Base-by-base conservation (phyloP, 1,140 invertebrate species). In the Apis florea region DNA sequence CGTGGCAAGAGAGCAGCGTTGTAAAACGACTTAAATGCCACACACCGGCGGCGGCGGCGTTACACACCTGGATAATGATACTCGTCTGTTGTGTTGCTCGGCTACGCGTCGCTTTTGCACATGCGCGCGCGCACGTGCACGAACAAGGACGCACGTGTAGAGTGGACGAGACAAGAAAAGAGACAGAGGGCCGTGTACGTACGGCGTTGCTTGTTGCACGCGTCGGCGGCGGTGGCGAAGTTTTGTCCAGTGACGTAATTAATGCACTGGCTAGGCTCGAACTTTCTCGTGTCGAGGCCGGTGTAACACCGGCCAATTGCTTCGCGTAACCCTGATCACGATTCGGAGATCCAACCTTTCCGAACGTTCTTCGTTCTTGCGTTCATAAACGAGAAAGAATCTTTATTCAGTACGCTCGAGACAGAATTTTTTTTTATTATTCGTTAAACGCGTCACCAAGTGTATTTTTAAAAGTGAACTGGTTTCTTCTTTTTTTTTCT, bases 1-100 rank as follows among this genome's bases (percentile, higher is more conserved):
- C 81, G 59, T 40, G 26, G 83, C 68, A 31, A 71, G 51, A 40
- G 21, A 76, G 81, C 76, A 68, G 24, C 86, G 67, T 82, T 85
- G 67, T 87, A 80, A 88, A 88, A 83, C 87, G 79, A 83, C 85
- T 88, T 77, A 88, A 88, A 88, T 88, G 83, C 87, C 87, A 88
- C 49, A 75, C 76, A 75, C 53, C 59, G 24, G 24, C 61, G 64
- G 61, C 66, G n/a, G n/a, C n/a, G 85, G 67, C 58, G 82, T 78
- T 82, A 87, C 85, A 83, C 85, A 88, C 86, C 86, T 87, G 85
- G 85, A 81, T 79, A 83, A 70, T 58, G 70, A 69, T 63, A 80
- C 83, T 85, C 79, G 83, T 81, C 77, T 63, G 72, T 70, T 71
- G 61, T 69, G 72, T 70, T 66, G 61, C 59, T 64, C 24, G 49